Evolutionary conservation across 2,888 invertebrate species (phyloP), one percentile per base, ranked within the genome.

Genomic region (Pelosia muscerda): DNA sequence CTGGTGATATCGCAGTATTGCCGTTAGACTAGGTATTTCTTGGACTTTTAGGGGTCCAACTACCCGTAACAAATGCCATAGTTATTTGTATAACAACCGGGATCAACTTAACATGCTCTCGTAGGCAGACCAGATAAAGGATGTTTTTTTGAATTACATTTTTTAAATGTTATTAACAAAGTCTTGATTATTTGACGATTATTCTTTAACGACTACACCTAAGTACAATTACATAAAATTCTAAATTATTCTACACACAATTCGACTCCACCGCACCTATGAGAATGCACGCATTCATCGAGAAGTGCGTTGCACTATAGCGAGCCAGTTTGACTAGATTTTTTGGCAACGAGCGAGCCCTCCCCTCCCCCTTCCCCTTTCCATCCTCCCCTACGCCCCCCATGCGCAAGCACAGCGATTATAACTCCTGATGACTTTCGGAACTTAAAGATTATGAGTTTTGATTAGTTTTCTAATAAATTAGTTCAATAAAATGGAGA

Each of bases 301-400:
- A 87, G 89, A 91, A 90, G 94, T 92, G 90, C 94, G 90, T 93
- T 94, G 94, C 94, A 93, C 94, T 92, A 93, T 89, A 91, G 88
- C 89, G 83, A 94, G 91, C 94, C 92, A 92, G 94, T 95, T 92
- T 94, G 95, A 94, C 95, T 95, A 95, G 95, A 94, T 95, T 95
- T n/a, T 94, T 94, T 94, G 94, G 94, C 93, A 91, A 90, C 88
- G 79, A 81, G 78, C 81, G 72, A 80, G 82, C 80, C 72, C 82
- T 68, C 82, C 81, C 77, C 76, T 73, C 71, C 70, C 65, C 78
- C 76, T 74, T 66, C 78, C 69, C 28, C 66, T 76, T 55, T 66
- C 73, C 68, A 72, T 58, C 73, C 81, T 62, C 79, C 71, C 79
- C 76, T 74, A 68, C 74, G 38, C 74, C 78, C 72, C 71, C 79